Evolutionary conservation across 2,797 vertebrate species (phyloP), one percentile per base, ranked within the genome.

Genomic region (Sebastes nivosus): DNA sequence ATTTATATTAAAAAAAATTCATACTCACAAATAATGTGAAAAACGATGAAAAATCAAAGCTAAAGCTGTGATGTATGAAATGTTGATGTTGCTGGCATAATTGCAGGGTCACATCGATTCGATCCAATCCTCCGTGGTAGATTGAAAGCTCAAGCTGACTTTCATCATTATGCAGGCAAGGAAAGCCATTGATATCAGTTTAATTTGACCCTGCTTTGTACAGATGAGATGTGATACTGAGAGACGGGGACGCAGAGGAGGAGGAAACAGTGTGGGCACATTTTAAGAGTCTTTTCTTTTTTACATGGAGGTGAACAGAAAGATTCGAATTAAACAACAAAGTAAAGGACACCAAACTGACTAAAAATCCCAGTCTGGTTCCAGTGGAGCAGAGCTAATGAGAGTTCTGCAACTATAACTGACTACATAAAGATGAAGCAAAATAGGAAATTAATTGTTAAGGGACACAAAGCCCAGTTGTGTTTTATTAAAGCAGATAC

Each of bases 391-490:
- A 76, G 84, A 88, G 89, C 86, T 89, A 91, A 88, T 88, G 89
- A 91, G 87, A 79, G 83, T 84, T 87, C 65, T 83, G 85, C 85
- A 79, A 80, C 66, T 88, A 42, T 50, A 81, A 84, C 84, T 68
- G 79, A 58, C 24, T 8, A 77, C 78, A 89, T 85, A 81, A 84
- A 87, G 89, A 89, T 80, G 84, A 90, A 84, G 75, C 88, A 91
- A 89, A 89, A 88, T 87, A 81, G 78, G 76, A 92, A 92, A 90
- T 89, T 91, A 92, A 94, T 92, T 93, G 92, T 91, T 93, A 55
- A 75, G 89, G 90, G 92, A 91, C 87, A 88, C 67, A 78, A 87
- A 93, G 85, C 88, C 87, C 90, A 84, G 79, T 85, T 77, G 92
- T 91, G 87, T 92, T 93, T 92, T 54, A 86, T 91, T 87, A 90